Conservation (phyloP, 2,797 vertebrate genomes). For the Lacerta bilineata region DNA sequence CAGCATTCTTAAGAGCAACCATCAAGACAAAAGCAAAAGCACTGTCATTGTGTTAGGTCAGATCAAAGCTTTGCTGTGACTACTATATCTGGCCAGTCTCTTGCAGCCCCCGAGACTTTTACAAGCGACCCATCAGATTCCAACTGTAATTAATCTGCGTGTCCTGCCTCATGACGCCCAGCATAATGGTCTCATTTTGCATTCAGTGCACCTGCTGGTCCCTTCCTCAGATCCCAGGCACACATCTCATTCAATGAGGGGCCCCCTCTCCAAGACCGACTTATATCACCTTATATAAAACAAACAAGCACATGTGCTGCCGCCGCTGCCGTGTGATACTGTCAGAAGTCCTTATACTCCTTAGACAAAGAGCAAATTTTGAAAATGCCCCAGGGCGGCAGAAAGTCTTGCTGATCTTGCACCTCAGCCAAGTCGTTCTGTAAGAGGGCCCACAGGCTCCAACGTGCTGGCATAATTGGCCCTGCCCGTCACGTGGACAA, state of each 20-base stretch:
- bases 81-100: neutral
- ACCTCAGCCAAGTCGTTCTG: slow-evolving; percentile 53
- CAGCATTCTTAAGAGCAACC: neutral
- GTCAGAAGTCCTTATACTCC: slow-evolving; percentile 35
- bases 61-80: neutral
- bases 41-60: neutral
- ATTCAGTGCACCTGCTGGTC: neutral
- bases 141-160: neutral
- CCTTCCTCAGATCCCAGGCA: neutral
- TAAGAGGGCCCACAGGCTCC: neutral
- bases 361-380: neutral
- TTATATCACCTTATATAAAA: slow-evolving; percentile 34
- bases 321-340: neutral
- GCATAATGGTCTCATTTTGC: neutral
- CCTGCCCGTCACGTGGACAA: neutral
- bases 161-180: no score
- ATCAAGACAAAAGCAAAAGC: neutral
- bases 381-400: neutral
- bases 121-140: neutral
- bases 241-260: neutral
- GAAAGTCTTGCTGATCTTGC: neutral
- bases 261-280: neutral
- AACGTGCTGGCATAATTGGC: accelerated
- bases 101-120: neutral
- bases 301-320: accelerated